A percentile compares a stretch with the other conserved stretches of the same genome.
phyloP scores from a whole-genome alignment of 2,888 invertebrate species.

The Thecophora atra region DNA sequence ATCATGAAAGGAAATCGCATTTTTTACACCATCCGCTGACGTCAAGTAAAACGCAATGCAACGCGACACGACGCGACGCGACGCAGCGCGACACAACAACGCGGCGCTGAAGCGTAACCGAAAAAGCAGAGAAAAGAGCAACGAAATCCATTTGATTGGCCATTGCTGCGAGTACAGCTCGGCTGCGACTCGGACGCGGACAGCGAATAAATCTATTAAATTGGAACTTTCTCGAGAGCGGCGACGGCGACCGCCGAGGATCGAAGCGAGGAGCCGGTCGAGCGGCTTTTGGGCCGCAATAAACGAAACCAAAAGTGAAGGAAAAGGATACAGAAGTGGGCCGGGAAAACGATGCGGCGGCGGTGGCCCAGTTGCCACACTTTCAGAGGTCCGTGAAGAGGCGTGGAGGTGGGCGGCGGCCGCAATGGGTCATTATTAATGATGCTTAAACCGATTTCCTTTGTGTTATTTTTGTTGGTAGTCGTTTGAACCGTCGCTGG shows the following conservation, averaged over 20 bases:
- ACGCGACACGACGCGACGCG: not conserved
- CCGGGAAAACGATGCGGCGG: too few relatives aligned
- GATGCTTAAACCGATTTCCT: too few relatives aligned
- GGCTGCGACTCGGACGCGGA: not conserved
- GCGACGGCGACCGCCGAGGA: not conserved
- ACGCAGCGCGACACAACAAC: not conserved
- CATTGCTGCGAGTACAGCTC: not conserved
- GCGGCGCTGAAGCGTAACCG: not conserved
- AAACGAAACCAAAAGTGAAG: not conserved
- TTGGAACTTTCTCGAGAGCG: slow-evolving; percentile 4
- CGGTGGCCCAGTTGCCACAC: too few relatives aligned
- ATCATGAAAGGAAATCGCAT: not conserved
- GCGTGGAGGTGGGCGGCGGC: too few relatives aligned
- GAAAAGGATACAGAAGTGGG: not conserved
- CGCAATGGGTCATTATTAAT: too few relatives aligned
- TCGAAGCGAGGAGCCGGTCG: not conserved
- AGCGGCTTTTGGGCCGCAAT: not conserved
- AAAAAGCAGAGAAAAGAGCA: not conserved
- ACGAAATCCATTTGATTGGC: not conserved
- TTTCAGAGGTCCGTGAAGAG: too few relatives aligned
- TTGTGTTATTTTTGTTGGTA: too few relatives aligned
- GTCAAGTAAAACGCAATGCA: not conserved
- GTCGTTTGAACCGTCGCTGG: too few relatives aligned
- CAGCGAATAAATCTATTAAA: not conserved
- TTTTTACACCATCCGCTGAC: too few relatives aligned